phyloP scores from a whole-genome alignment of 2,113 vertebrate genomes.

The Strigops habroptila region DNA sequence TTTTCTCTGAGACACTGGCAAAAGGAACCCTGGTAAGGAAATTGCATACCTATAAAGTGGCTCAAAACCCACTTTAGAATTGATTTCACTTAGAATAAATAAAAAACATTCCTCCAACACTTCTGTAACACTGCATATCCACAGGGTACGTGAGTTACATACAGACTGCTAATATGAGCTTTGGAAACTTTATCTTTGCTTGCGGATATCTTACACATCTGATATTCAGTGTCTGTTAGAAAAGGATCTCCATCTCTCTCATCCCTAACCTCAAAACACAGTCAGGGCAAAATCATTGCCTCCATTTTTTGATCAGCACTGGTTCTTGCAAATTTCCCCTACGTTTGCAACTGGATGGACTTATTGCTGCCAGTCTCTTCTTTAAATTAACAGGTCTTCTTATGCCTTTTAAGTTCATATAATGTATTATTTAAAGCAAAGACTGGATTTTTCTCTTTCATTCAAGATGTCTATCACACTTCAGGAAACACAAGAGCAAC shows the following conservation, averaged over 20 bases:
- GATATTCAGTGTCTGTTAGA: neutral
- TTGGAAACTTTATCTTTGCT: neutral
- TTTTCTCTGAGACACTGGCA: neutral
- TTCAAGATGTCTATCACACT: neutral
- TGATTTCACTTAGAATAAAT: neutral
- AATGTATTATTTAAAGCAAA: neutral
- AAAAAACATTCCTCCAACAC: neutral
- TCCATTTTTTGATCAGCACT: neutral
- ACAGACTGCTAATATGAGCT: neutral
- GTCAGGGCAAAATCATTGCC: neutral
- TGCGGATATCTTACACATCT: neutral
- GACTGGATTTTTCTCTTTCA: neutral
- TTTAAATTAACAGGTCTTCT: neutral
- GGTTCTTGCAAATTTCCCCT: neutral
- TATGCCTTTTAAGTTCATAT: neutral
- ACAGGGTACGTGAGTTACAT: neutral
- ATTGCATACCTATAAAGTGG: neutral
- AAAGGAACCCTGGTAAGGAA: neutral
- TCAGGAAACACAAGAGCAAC: neutral
- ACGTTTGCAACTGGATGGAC: neutral
- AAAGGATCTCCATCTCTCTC: neutral
- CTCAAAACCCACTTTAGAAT: neutral
- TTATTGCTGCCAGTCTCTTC: neutral
- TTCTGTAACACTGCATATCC: neutral
- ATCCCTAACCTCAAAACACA: neutral